Conservation (phyloP, 2,888 invertebrate genomes). For the Electrophaes corylata region DNA sequence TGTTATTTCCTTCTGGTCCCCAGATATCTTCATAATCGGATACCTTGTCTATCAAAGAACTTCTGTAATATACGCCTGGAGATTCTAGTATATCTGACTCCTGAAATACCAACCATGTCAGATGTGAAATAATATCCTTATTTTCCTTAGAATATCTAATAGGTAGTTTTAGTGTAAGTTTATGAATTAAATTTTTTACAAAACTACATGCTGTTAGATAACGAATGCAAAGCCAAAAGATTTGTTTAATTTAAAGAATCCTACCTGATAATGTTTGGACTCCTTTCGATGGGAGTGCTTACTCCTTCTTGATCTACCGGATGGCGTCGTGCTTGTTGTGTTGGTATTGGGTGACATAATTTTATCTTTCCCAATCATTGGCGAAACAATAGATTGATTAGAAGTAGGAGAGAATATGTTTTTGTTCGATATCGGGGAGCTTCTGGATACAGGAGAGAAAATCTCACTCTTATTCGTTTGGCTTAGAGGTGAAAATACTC, state of each 20-base stretch:
- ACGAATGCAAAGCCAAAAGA: constrained; percentile 37
- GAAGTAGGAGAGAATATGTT: constrained; percentile 78
- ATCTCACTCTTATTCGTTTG: constrained; percentile 80
- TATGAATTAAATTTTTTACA: constrained; percentile 26
- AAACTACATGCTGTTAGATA: constrained; percentile 62
- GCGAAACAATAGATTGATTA: constrained; percentile 75
- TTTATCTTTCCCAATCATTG: constrained; percentile 73
- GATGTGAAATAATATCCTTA: not conserved
- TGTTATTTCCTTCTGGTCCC: constrained; percentile 86
- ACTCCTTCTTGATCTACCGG: constrained; percentile 83
- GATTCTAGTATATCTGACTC: constrained; percentile 94
- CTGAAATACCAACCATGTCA: constrained; percentile 56
- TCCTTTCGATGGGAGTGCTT: constrained; percentile 86
- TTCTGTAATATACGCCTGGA: constrained; percentile 91
- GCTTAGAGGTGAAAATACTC: constrained; percentile 79
- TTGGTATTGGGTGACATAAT: constrained; percentile 76
- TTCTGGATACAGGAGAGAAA: constrained; percentile 77
- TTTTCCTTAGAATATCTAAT: not conserved
- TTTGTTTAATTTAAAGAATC: constrained; percentile 34
- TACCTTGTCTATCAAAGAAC: constrained; percentile 94
- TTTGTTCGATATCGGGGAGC: constrained; percentile 77
- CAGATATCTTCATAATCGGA: constrained; percentile 98
- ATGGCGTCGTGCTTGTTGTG: constrained; percentile 82
- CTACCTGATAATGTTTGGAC: constrained; percentile 89
- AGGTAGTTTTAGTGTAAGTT: not conserved